Percentiles rank a stretch among this genome's conserved stretches.
Evolutionary conservation across 2,113 vertebrate species (phyloP).

Genomic region (Clarias batrachus): DNA sequence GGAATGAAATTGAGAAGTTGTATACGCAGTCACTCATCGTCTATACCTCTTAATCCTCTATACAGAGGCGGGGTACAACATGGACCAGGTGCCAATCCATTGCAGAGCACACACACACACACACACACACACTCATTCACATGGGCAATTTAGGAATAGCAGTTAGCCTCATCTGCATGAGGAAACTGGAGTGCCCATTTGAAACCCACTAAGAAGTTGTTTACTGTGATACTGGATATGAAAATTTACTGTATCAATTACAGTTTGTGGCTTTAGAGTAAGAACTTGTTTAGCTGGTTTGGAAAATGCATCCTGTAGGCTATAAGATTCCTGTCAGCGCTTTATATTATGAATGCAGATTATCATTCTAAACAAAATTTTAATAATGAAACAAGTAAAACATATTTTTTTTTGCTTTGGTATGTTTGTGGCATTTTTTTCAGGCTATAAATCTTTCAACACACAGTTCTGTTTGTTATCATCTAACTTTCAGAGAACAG

Average conservation of each 20-base stretch:
- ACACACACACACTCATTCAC: too few species aligned
- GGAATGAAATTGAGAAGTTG: not conserved
- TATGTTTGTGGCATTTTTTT: not conserved
- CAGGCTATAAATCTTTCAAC: not conserved
- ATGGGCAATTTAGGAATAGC: too few species aligned
- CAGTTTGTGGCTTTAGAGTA: not conserved
- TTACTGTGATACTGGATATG: not conserved
- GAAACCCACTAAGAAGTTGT: too few species aligned
- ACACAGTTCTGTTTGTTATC: constrained; percentile 39
- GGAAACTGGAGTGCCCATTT: too few species aligned
- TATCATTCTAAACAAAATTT: too few species aligned
- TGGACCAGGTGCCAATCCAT: too few species aligned
- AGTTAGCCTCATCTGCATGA: too few species aligned
- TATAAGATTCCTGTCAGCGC: not conserved
- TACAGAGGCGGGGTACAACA: too few species aligned
- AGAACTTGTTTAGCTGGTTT: not conserved
- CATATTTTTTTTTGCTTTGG: not conserved
- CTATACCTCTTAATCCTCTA: too few species aligned
- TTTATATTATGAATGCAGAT: not conserved
- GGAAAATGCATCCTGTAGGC: not conserved
- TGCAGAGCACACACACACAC: too few species aligned
- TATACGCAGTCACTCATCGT: too few species aligned
- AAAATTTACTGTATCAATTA: not conserved
- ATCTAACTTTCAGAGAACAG: constrained; percentile 57
- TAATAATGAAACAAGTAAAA: not conserved